Evolutionary conservation across 2,888 invertebrate genomes (phyloP).

Genomic region (Lysandra coridon): DNA sequence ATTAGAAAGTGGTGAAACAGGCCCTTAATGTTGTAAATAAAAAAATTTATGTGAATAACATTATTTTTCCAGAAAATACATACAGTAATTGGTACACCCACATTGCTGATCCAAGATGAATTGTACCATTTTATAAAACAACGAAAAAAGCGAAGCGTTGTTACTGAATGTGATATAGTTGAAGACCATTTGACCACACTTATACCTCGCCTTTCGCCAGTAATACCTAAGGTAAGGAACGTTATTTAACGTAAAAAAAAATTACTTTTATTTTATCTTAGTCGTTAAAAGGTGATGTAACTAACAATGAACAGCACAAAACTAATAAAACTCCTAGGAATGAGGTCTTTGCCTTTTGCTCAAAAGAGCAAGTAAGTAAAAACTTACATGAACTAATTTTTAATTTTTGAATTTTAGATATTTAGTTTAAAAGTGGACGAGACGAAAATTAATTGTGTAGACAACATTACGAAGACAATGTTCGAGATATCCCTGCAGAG

Average conservation of each 20-base stretch:
- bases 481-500: constrained; percentile 85
- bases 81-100: constrained; percentile 81
- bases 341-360: too few species aligned
- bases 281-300: too few species aligned
- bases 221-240: constrained; percentile 86
- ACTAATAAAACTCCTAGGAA: too few species aligned
- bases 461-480: constrained; percentile 85
- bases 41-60: not conserved
- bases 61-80: constrained; percentile 82
- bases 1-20: too few species aligned
- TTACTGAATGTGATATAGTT: constrained; percentile 37
- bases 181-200: constrained; percentile 65
- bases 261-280: not conserved
- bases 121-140: constrained; percentile 76
- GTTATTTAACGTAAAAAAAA: constrained; percentile 3
- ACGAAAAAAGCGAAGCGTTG: constrained; percentile 51
- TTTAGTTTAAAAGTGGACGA: constrained; percentile 87
- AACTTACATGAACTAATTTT: not conserved
- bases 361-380: too few species aligned
- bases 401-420: constrained; percentile 75
- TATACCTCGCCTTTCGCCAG: constrained; percentile 85
- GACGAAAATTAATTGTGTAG: constrained; percentile 84
- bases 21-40: not conserved
- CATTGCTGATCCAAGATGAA: constrained; percentile 79
- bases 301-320: too few species aligned